A percentile compares a stretch with the other conserved stretches of the same genome.
Conservation (phyloP, 2,113 vertebrate species). For the mouse (Mus musculus) region DNA sequence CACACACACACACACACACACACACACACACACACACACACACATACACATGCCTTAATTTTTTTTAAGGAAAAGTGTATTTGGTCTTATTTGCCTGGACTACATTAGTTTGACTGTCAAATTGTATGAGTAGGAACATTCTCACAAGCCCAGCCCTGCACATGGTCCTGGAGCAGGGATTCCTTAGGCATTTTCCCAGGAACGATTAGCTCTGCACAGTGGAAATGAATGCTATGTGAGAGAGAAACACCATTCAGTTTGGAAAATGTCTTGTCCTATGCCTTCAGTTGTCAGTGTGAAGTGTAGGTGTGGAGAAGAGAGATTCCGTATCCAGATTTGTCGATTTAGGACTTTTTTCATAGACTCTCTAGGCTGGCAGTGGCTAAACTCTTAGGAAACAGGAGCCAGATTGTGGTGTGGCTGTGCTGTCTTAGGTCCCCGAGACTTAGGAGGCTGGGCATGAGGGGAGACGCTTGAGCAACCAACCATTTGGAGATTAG, state of each 20-base stretch:
- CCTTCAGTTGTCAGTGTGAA: background rate
- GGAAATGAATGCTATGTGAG: background rate
- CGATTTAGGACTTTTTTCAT: background rate
- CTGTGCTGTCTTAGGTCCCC: background rate
- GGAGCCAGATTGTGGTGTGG: background rate
- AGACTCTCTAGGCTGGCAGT: background rate
- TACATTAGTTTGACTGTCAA: conserved; percentile 7
- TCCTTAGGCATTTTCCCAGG: conserved; percentile 23
- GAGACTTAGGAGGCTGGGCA: background rate
- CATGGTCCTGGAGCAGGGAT: background rate
- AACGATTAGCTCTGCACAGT: background rate
- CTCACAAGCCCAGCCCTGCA: background rate
- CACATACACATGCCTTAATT: background rate
- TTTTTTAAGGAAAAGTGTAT: background rate
- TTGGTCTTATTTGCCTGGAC: conserved; percentile 32
- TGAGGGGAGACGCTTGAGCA: background rate
- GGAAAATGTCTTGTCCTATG: background rate
- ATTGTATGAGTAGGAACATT: background rate
- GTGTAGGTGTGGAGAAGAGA: background rate
- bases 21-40: too few relatives aligned
- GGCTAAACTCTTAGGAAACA: background rate
- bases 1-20: too few relatives aligned
- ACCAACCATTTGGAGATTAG: background rate
- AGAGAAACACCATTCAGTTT: background rate
- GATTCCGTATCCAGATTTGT: background rate